Conservation (phyloP, 1,140 invertebrate species). For the Pseudomyrmex cubaensis region DNA sequence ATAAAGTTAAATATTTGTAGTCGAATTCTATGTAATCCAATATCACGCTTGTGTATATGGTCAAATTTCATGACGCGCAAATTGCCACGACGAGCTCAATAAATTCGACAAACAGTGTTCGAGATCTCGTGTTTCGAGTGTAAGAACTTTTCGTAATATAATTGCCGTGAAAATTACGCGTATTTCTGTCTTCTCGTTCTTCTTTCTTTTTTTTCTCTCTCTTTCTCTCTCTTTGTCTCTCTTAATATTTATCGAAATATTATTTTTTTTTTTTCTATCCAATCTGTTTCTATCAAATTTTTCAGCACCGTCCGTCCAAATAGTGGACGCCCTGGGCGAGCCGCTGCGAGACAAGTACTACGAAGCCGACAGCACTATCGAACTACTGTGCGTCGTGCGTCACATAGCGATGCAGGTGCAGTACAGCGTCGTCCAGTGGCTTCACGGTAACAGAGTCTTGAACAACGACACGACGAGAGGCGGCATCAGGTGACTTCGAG, state of each 20-base stretch:
- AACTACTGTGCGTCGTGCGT: slow-evolving; percentile 90
- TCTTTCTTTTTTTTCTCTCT: background rate
- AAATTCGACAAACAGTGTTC: slow-evolving; percentile 8
- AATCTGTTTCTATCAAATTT: slow-evolving; percentile 44
- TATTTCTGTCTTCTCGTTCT: background rate
- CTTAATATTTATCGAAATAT: background rate
- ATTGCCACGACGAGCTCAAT: background rate
- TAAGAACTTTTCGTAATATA: background rate
- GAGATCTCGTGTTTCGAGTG: background rate
- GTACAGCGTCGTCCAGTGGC: slow-evolving; percentile 89
- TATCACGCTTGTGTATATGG: slow-evolving; percentile 32
- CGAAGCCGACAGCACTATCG: slow-evolving; percentile 91
- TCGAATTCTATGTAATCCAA: slow-evolving; percentile 25
- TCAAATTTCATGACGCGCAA: slow-evolving; percentile 22
- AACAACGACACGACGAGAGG: slow-evolving; percentile 91
- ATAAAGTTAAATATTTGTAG: slow-evolving; percentile 54
- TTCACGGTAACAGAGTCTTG: slow-evolving; percentile 89
- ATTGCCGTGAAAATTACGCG: background rate
- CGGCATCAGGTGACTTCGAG: slow-evolving; percentile 88
- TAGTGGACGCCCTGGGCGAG: slow-evolving; percentile 90
- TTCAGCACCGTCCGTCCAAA: slow-evolving; percentile 90
- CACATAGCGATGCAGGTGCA: slow-evolving; percentile 88
- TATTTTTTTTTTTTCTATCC: slow-evolving; percentile 3
- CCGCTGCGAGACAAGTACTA: slow-evolving; percentile 90
- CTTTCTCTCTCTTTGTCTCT: background rate